Base-by-base conservation (phyloP, 2,888 invertebrate genomes). In the Polymixis lichenea region DNA sequence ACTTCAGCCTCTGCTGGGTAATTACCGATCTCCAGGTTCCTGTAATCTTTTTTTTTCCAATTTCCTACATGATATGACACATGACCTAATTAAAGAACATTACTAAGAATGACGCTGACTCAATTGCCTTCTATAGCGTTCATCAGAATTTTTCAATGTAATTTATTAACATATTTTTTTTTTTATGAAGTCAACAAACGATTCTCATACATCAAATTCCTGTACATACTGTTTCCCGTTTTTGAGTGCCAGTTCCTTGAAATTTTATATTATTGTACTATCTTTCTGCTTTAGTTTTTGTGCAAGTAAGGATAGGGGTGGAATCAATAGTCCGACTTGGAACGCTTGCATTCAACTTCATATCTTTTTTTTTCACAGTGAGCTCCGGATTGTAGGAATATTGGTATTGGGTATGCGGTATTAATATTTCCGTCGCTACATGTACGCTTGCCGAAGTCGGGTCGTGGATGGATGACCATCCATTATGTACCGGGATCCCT, bases 281-380 rank as follows among this genome's bases (percentile, higher is more conserved):
- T 28, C 19, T 22, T 0, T 28, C 22, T 22, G 8, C 28, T 22
- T 22, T 28, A 49, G 38, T 32, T 74, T 58, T 43, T 46, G 76
- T 51, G 25, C 17, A 77, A 53, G 60, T 55, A 22, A 55, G 25
- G 76, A 68, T 64, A 53, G 38, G 67, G 82, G 77, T 11, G 28
- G 1, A 79, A 79, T 82, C 79, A 53, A 79, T 79, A 80, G 32
- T 22, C n/a, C 49, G 15, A 43, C 17, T 56, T 56, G n/a, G 28
- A 68, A 32, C 43, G 51, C 53, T 38, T 75, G 38, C 19, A 64
- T 43, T 38, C 11, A 46, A 9, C 62, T 53, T 19, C 8, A 38
- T 15, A 11, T 38, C 17, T 46, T 15, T 55, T 51, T 58, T 77
- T 62, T 74, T 25, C 3, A 25, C 0, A n/a, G 15, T 3, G n/a